Base-by-base conservation (phyloP, 2,797 vertebrate species). In the Chrysocyon brachyurus region DNA sequence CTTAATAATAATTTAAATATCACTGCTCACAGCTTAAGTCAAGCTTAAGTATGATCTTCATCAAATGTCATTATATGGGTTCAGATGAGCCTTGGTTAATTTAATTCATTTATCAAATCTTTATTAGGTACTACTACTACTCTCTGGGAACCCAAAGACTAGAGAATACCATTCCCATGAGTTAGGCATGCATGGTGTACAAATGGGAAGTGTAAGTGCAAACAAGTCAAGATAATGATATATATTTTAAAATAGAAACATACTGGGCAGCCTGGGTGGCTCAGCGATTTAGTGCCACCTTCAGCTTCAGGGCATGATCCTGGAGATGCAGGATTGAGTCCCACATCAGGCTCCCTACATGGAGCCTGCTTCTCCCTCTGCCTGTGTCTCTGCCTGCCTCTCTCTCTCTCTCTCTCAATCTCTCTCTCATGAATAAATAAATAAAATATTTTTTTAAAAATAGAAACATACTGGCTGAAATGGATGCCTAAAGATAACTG, bases 1-100 rank as follows among this genome's bases (percentile, higher is more conserved):
- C 17, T 12, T 73, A 73, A 77, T 85, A 70, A 91, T 61, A 84
- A 81, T 82, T 77, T 85, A 91, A 90, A 73, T 73, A 82, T 59
- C 0, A 52, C 36, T 78, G 88, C 6, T 84, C 93, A 68, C 3
- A 95, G 56, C 31, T 91, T 89, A 96, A 90, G 59, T 94, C 19
- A 82, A 86, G 40, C 40, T 46, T 46, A 46, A 21, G 3, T 77
- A 88, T 33, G 33, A 46, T 78, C 24, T 31, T 77, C 73, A 90
- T 68, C 64, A 88, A 86, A 70, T 87, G 5, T 40, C 61, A 68
- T 84, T 46, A 75, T 56, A n/a, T 59, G 46, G 16, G 46, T 91
- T 92, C 77, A 63, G 12, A 61, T 92, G 19, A 93, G 7, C 26
- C 54, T 6, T 73, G 17, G 19, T 66, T 84, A 78, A 79, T 75